A percentile compares a stretch with the other conserved stretches of the same genome.
phyloP scores from a whole-genome alignment of 2,888 invertebrate species.

The Callosobruchus maculatus region DNA sequence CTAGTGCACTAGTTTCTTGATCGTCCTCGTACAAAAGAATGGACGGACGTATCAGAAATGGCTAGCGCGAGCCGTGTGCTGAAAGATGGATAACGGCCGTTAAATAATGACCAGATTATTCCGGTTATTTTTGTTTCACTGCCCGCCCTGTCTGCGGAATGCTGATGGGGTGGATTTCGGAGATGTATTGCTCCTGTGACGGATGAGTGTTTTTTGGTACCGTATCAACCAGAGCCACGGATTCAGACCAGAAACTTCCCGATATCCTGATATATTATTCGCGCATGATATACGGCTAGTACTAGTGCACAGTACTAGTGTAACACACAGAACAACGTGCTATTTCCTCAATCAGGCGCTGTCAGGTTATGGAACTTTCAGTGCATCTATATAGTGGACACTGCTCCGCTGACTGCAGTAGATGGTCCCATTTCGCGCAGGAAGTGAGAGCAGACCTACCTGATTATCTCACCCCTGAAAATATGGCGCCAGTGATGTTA shows the following conservation, averaged over 20 bases:
- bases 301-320: too few species aligned
- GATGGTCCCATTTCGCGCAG: too few species aligned
- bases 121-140: constrained; percentile 2
- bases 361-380: too few species aligned
- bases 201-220: neutral
- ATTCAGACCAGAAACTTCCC: neutral
- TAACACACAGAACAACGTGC: too few species aligned
- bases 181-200: neutral
- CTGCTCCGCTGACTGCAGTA: too few species aligned
- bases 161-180: neutral
- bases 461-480: too few species aligned
- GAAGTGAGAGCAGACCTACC: too few species aligned
- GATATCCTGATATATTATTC: too few species aligned
- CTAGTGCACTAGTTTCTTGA: neutral
- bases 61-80: constrained; percentile 7
- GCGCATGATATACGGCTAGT: too few species aligned
- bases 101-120: constrained; percentile 35
- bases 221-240: neutral
- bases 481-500: too few species aligned
- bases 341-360: too few species aligned
- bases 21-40: neutral
- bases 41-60: neutral
- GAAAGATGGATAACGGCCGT: constrained; percentile 33
- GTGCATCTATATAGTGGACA: too few species aligned
- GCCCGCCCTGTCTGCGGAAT: neutral